phyloP scores from a whole-genome alignment of 2,797 vertebrate species.

The Lacerta agilis region DNA sequence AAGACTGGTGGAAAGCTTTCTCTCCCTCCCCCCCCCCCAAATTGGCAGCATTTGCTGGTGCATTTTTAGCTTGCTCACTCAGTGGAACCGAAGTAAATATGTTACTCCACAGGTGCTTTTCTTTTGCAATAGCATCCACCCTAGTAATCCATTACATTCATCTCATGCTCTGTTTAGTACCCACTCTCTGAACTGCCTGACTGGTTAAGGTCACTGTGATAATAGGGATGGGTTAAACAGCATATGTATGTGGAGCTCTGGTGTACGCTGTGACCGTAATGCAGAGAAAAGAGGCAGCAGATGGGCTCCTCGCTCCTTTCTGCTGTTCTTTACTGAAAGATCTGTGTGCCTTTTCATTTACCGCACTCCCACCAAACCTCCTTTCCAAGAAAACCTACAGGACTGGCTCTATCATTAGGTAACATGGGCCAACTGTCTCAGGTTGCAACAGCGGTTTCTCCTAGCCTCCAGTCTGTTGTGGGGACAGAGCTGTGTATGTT shows the following conservation, averaged over 20 bases:
- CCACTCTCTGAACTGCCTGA: constrained; percentile 59
- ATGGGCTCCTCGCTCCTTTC: rapidly evolving
- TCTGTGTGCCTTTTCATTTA: neutral
- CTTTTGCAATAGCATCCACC: constrained; percentile 59
- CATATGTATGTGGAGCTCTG: constrained; percentile 47
- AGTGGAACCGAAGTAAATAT: constrained; percentile 65
- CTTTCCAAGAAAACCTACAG: neutral
- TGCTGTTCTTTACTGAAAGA: neutral
- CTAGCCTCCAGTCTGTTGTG: too few relatives aligned
- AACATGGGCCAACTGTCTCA: too few relatives aligned
- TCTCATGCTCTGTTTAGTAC: constrained; percentile 62
- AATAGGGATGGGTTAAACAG: constrained; percentile 63
- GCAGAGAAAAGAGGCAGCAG: constrained; percentile 10
- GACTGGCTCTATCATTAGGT: too few relatives aligned
- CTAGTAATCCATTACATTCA: constrained; percentile 67
- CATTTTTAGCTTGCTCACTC: constrained; percentile 65
- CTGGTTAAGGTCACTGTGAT: constrained; percentile 58
- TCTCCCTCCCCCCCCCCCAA: constrained; percentile 62
- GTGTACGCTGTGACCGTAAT: constrained; percentile 44
- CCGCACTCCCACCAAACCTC: neutral
- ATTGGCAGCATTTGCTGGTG: constrained; percentile 59
- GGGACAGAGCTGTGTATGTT: too few relatives aligned
- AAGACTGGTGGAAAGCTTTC: constrained; percentile 65
- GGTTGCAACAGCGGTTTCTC: too few relatives aligned
- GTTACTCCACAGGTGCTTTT: constrained; percentile 73